These are phyloP conservation scores for Philopotamus ludificatus DNA, from an alignment of 1,140 invertebrate species.

Conservation along the genomic window DNA sequence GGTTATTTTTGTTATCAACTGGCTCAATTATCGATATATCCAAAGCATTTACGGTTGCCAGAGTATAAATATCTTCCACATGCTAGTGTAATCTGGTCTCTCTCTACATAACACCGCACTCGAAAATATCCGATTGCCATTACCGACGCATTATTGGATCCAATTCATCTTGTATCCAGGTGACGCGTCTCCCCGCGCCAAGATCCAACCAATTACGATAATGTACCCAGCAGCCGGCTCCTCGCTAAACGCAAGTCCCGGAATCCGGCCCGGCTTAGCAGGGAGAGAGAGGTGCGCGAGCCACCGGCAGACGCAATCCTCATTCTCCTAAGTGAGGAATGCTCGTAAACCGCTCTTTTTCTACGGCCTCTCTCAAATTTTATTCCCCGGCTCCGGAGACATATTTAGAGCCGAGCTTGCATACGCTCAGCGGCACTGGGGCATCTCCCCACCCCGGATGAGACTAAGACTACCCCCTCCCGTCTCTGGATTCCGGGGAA, in stretches of 20 bases:
- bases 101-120: no score
- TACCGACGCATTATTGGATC: conserved; percentile 12
- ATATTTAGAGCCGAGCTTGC: conserved; percentile 39
- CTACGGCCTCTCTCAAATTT: conserved; percentile 10
- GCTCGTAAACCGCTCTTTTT: conserved; percentile 37
- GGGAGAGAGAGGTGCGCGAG: conserved; percentile 5
- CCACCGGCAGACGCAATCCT: conserved; percentile 31
- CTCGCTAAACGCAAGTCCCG: background rate
- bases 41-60: no score
- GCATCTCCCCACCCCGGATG: conserved; percentile 1
- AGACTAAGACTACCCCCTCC: conserved; percentile 7
- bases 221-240: conserved; percentile 7
- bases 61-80: no score
- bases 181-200: conserved; percentile 22
- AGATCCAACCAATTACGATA: conserved; percentile 30
- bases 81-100: no score
- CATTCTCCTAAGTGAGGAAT: conserved; percentile 38
- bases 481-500: conserved; percentile 9
- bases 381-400: conserved; percentile 35
- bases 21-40: no score
- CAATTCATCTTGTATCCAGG: conserved; percentile 23
- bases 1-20: no score
- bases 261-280: conserved; percentile 25
- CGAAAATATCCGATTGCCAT: background rate
- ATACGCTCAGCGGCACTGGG: conserved; percentile 26